These are phyloP conservation scores for Peromyscus melanophrys DNA, from an alignment of 2,797 vertebrate genomes.

Conservation along the genomic window DNA sequence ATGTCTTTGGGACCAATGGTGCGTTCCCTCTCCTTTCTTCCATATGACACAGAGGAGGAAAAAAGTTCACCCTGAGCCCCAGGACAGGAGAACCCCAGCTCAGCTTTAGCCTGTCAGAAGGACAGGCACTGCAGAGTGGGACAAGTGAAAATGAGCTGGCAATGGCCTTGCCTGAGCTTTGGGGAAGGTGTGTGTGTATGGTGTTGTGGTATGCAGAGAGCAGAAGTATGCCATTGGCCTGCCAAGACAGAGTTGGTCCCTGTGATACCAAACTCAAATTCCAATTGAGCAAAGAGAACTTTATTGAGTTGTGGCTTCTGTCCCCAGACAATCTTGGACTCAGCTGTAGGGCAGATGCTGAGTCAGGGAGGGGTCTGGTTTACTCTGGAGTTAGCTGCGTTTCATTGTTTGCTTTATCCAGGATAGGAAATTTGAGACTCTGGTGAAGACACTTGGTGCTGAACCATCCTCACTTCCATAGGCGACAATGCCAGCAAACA, in stretches of 20 bases:
- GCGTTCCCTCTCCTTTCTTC: not conserved
- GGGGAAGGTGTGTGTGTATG: not conserved
- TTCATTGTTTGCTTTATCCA: constrained; percentile 78
- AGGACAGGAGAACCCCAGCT: not conserved
- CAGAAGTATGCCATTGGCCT: not conserved
- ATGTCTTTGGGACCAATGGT: not conserved
- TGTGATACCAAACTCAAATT: not conserved
- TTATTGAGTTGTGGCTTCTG: not conserved
- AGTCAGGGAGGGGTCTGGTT: not conserved
- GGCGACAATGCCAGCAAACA: constrained; percentile 74
- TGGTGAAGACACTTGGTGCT: constrained; percentile 44
- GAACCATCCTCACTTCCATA: rapidly evolving
- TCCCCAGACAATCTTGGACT: not conserved
- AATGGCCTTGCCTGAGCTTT: not conserved
- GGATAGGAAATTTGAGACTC: constrained; percentile 20
- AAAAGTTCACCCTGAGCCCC: not conserved
- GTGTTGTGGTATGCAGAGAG: not conserved
- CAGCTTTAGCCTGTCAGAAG: not conserved
- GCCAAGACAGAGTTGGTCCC: not conserved
- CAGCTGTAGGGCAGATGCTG: not conserved
- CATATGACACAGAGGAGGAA: not conserved
- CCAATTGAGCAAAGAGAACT: not conserved
- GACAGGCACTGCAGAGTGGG: too few relatives aligned
- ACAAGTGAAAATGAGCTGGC: not conserved
- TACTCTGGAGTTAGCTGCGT: not conserved